Percentiles rank a stretch among this genome's conserved stretches.
Evolutionary conservation across 92 coral and sea anemone species (phyloP).

Genomic region (Heteractis magnifica): DNA sequence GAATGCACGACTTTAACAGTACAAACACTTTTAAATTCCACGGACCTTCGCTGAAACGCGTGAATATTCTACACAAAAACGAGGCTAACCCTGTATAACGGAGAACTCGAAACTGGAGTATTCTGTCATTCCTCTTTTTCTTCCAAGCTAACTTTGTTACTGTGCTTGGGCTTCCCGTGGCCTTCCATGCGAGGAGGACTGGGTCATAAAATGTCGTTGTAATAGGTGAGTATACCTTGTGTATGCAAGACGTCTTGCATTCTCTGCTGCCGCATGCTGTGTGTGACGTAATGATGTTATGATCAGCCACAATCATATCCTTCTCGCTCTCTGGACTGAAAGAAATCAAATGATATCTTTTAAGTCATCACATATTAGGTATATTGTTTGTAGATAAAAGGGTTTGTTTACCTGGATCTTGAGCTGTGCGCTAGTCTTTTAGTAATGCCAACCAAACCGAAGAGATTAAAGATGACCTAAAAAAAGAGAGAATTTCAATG

Average conservation of each 20-base stretch:
- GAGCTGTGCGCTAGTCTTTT: slow-evolving; percentile 70
- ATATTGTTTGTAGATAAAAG: too few species aligned
- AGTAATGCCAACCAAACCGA: slow-evolving; percentile 79
- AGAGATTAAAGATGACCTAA: slow-evolving; percentile 83
- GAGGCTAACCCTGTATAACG: too few species aligned
- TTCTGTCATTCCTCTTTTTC: too few species aligned
- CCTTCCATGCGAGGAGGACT: background rate
- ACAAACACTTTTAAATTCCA: too few species aligned
- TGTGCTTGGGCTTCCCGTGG: background rate
- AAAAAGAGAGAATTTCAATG: background rate
- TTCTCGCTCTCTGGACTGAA: slow-evolving; percentile 65
- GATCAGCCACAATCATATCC: slow-evolving; percentile 79
- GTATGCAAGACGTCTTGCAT: slow-evolving; percentile 64
- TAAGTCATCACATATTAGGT: background rate
- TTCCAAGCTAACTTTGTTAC: too few species aligned
- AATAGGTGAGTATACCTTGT: slow-evolving; percentile 53
- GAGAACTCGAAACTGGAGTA: too few species aligned
- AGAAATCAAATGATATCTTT: background rate
- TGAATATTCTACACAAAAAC: too few species aligned
- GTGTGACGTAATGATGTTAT: slow-evolving; percentile 54
- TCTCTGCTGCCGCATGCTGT: slow-evolving; percentile 68
- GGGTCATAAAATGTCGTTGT: background rate
- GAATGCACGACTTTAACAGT: too few species aligned
- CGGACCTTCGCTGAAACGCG: too few species aligned
- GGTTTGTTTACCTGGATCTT: slow-evolving; percentile 53